A percentile compares a stretch with the other conserved stretches of the same genome.
These are phyloP conservation scores for Mylabris phalerata DNA, from an alignment of 1,140 invertebrate species.

Conservation along the genomic window DNA sequence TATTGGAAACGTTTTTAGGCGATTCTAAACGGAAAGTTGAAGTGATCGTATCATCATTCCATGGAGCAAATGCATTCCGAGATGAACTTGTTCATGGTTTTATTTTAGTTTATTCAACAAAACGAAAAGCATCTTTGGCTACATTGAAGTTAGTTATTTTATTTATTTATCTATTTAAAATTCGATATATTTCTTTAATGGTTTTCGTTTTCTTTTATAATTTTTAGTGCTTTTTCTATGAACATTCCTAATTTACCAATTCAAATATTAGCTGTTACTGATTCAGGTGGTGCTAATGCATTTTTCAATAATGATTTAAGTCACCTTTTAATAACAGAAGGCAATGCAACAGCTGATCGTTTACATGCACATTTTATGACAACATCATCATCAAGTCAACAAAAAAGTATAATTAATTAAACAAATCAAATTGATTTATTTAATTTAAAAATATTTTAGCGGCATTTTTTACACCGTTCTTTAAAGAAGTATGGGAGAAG, in stretches of 20 bases:
- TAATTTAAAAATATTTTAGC: conserved; percentile 52
- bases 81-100: conserved; percentile 94
- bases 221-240: conserved; percentile 79
- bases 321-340: conserved; percentile 86
- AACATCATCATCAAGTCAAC: conserved; percentile 69
- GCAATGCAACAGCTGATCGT: conserved; percentile 85
- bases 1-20: conserved; percentile 85
- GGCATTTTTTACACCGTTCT: conserved; percentile 92
- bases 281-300: conserved; percentile 74
- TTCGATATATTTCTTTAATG: not conserved
- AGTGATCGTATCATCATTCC: conserved; percentile 92
- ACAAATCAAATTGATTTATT: not conserved
- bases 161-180: not conserved
- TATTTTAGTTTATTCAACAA: conserved; percentile 91
- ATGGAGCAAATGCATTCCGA: conserved; percentile 85
- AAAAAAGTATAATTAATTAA: conserved; percentile 61
- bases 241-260: conserved; percentile 92
- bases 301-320: conserved; percentile 86
- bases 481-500: conserved; percentile 92
- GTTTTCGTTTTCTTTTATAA: conserved; percentile 3
- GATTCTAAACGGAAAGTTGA: conserved; percentile 84
- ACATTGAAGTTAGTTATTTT: conserved; percentile 70
- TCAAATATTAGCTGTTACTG: conserved; percentile 89
- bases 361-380: conserved; percentile 91
- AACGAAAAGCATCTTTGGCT: conserved; percentile 88